Percentiles rank a stretch among this genome's conserved stretches.
Conservation (phyloP, 2,113 vertebrate genomes). For the Microcebus ravelobensis region DNA sequence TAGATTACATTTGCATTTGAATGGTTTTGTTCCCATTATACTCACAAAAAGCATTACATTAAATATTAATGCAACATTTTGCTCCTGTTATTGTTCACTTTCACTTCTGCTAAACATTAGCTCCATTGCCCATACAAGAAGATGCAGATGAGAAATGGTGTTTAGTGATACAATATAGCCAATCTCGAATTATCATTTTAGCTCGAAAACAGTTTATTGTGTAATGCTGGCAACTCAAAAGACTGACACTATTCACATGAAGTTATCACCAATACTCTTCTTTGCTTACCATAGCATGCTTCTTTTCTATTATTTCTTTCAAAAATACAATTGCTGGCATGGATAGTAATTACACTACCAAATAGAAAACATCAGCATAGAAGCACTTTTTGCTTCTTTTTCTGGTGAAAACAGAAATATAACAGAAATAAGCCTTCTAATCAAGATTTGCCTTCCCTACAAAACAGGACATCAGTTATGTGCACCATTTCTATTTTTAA, state of each 20-base stretch:
- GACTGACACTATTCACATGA: constrained; percentile 33
- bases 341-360: constrained; percentile 52
- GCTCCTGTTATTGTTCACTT: constrained; percentile 74
- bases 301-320: constrained; percentile 59
- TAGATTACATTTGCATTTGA: constrained; percentile 83
- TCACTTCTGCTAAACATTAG: constrained; percentile 75
- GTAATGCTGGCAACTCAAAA: constrained; percentile 5
- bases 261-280: constrained; percentile 30
- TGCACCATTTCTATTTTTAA: constrained; percentile 19
- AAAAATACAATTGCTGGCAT: constrained; percentile 36
- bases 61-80: constrained; percentile 84
- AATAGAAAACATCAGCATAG: constrained; percentile 26
- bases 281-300: constrained; percentile 17
- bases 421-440: constrained; percentile 49
- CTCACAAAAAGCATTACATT: constrained; percentile 75
- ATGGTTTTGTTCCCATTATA: constrained; percentile 75
- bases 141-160: constrained; percentile 49
- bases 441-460: not conserved
- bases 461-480: constrained; percentile 4
- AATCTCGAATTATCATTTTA: constrained; percentile 55
- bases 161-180: constrained; percentile 54
- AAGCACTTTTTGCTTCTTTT: not conserved
- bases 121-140: constrained; percentile 61
- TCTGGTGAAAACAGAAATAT: constrained; percentile 22
- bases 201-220: constrained; percentile 24